phyloP scores from a whole-genome alignment of 1,140 invertebrate species.

The Trichomalopsis sarcophagae region DNA sequence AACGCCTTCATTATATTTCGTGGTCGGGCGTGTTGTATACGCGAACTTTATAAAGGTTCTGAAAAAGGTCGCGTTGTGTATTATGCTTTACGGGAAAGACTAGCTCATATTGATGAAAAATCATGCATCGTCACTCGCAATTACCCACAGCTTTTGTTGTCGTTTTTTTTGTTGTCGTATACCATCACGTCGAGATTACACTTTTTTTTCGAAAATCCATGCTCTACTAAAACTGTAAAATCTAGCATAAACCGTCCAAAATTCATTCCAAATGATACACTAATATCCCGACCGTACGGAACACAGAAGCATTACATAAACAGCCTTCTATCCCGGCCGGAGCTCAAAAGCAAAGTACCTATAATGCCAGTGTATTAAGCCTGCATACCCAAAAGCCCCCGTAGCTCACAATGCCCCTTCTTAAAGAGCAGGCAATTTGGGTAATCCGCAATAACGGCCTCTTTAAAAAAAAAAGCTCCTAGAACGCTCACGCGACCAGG shows the following conservation, averaged over 20 bases:
- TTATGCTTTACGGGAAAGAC: not conserved
- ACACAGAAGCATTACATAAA: not conserved
- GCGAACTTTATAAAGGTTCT: not conserved
- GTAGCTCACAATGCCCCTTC: not conserved
- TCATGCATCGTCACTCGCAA: too few relatives aligned
- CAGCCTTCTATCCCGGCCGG: too few relatives aligned
- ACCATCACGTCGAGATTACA: too few relatives aligned
- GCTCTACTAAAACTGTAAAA: too few relatives aligned
- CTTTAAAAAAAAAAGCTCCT: not conserved
- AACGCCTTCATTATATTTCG: slow-evolving; percentile 7
- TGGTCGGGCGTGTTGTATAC: not conserved
- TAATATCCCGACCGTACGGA: not conserved
- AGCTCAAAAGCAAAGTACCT: slow-evolving; percentile 6
- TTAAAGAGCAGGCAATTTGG: slow-evolving; percentile 18
- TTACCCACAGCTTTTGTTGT: too few relatives aligned
- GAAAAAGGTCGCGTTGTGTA: not conserved
- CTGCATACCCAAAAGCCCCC: not conserved
- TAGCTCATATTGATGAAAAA: not conserved
- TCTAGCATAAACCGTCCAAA: too few relatives aligned
- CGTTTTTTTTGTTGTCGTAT: too few relatives aligned
- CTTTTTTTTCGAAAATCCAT: not conserved
- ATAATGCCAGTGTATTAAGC: slow-evolving; percentile 23
- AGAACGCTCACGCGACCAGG: slow-evolving; percentile 17
- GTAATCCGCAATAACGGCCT: slow-evolving; percentile 1
- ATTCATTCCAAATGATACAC: too few relatives aligned